phyloP scores from a whole-genome alignment of 1,140 invertebrate species.

The Caerostris extrusa region DNA sequence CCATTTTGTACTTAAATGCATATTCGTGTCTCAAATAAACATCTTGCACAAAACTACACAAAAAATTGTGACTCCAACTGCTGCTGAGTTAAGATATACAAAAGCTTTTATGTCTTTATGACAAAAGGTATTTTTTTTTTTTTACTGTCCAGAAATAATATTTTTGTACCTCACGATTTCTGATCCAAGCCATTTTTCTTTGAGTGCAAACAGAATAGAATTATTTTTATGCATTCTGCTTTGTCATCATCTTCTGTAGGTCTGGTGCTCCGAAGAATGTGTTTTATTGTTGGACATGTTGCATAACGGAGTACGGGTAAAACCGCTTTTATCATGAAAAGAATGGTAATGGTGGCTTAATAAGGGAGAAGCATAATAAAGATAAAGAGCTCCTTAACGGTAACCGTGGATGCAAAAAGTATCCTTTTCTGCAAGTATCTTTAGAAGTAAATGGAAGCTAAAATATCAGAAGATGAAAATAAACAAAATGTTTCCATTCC shows the following conservation, averaged over 20 bases:
- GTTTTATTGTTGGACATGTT: not conserved
- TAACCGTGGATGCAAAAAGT: not conserved
- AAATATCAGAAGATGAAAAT: too few species aligned
- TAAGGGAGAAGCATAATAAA: not conserved
- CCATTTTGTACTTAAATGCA: not conserved
- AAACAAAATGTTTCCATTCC: too few species aligned
- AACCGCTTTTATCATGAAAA: not conserved
- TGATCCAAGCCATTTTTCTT: not conserved
- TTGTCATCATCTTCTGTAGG: not conserved
- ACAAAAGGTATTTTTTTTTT: constrained; percentile 24
- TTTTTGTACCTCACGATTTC: constrained; percentile 48
- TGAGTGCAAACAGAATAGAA: not conserved
- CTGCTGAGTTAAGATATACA: not conserved
- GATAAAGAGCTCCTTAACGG: not conserved
- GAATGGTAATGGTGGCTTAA: constrained; percentile 39
- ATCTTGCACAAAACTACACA: not conserved
- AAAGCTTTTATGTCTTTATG: not conserved
- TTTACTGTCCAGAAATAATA: not conserved
- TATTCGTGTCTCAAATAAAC: not conserved
- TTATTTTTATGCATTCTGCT: not conserved
- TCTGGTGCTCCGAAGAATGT: not conserved
- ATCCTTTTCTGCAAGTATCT: too few species aligned
- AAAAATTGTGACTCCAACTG: not conserved
- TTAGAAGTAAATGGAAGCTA: too few species aligned
- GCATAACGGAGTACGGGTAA: not conserved